Evolutionary conservation across 1,140 invertebrate genomes (phyloP).

Genomic region (Reticulitermes speratus): DNA sequence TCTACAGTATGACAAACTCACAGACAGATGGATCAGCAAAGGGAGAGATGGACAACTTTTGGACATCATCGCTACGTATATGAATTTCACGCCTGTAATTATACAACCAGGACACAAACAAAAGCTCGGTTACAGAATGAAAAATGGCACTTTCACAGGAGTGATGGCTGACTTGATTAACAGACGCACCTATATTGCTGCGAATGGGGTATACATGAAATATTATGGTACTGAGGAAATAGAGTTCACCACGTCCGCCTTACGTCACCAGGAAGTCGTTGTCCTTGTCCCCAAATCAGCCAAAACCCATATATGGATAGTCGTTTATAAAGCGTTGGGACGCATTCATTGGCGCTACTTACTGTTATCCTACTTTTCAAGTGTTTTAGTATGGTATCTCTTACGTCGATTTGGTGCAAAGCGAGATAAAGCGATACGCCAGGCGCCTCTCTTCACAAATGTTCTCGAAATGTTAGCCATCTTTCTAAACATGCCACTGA

Average conservation of each 20-base stretch:
- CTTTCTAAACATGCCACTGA: background rate
- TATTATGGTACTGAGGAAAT: background rate
- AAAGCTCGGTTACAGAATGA: background rate
- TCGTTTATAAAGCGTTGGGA: background rate
- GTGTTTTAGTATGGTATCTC: background rate
- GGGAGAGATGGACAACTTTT: background rate
- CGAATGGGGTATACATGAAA: background rate
- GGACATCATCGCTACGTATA: background rate
- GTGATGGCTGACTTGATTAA: background rate
- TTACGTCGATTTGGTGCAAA: background rate
- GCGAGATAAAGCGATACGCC: background rate
- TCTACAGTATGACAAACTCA: background rate
- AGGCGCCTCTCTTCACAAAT: background rate
- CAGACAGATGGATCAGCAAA: background rate
- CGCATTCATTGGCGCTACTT: background rate
- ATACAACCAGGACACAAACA: background rate
- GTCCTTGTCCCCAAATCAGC: background rate
- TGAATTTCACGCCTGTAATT: background rate
- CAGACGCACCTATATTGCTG: background rate
- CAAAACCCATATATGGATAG: background rate
- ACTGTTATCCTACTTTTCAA: background rate
- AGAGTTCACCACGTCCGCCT: background rate
- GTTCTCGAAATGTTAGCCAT: background rate
- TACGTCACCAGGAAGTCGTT: background rate
- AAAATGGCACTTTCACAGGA: background rate